phyloP scores from a whole-genome alignment of 2,797 vertebrate genomes.

The Coranthus polyacanthus region DNA sequence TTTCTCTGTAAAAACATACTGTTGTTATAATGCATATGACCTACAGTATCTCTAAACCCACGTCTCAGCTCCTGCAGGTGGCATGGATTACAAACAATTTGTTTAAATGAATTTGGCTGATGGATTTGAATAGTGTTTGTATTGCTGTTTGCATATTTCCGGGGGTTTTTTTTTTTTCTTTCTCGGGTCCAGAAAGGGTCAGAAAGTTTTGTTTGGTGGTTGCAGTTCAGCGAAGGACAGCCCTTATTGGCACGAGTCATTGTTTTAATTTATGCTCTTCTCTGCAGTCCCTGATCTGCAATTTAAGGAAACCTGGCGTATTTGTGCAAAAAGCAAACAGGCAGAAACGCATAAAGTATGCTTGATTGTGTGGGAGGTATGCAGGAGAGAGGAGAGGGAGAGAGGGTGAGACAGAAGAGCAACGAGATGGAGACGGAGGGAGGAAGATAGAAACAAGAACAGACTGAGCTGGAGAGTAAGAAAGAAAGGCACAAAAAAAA shows the following conservation, averaged over 20 bases:
- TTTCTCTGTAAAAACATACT: too few relatives aligned
- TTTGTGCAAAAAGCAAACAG: conserved; percentile 60
- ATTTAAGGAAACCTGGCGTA: conserved; percentile 39
- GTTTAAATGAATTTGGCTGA: conserved; percentile 72
- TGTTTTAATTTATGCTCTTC: conserved; percentile 7
- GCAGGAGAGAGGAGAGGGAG: conserved; percentile 68
- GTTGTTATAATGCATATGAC: conserved; percentile 18
- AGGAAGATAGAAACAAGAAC: conserved; percentile 39
- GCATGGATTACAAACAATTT: conserved; percentile 57
- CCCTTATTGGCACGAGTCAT: neutral
- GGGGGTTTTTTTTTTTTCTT: conserved; percentile 34
- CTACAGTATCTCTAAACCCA: conserved; percentile 14
- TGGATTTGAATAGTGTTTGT: conserved; percentile 80
- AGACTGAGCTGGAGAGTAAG: conserved; percentile 31
- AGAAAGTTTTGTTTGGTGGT: conserved; percentile 1
- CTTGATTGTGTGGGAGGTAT: conserved; percentile 75
- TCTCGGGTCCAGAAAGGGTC: conserved; percentile 8
- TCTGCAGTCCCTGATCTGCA: conserved; percentile 28
- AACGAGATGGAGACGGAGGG: conserved; percentile 56
- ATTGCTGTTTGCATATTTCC: conserved; percentile 77
- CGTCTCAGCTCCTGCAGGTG: conserved; percentile 17
- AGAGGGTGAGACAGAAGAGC: too few relatives aligned
- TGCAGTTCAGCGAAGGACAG: conserved; percentile 5
- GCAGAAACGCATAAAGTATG: conserved; percentile 75
- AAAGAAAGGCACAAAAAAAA: conserved; percentile 15